Base-by-base conservation (phyloP, 2,113 vertebrate species). In the Sander vitreus region DNA sequence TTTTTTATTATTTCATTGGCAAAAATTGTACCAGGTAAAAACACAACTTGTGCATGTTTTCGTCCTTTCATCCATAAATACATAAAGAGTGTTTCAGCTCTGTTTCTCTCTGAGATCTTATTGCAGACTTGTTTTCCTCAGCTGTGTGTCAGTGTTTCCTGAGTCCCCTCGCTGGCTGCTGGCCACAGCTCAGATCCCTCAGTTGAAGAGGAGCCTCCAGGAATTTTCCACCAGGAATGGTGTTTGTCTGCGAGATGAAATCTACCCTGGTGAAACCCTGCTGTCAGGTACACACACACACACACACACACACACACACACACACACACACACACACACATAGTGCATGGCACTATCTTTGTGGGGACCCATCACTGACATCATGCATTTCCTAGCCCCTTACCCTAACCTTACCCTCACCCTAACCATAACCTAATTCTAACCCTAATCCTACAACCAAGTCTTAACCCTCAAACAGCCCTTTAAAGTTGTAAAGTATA, bases 121-220 rank as follows among this genome's bases (percentile, higher is more conserved):
- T 58, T 60, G 45, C 43, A 7, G 13, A 54, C 23, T 73, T 65
- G 33, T 91, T 65, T 81, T 70, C 43, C 75, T 71, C 95, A 98
- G 97, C 90, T 96, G 92, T 81, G 94, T 91, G 0, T 95, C 93
- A 0, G 91, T 97, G 74, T 96, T 97, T 85, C 96, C 96, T 0
- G 96, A 98, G 93, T 97, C 97, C 0, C 96, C 96, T 3, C 94
- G 96, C 76, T 98, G 97, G 97, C 96, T 98, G 60, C 87, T 99
- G 89, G 96, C 97, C 88, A 97, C 97, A 0, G 75, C 36, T 84
- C 97, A 97, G 85, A 93, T 93, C 65, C 92, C 91, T 53, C 77
- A 82, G 81, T 96, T 93, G 74, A 95, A 95, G 91, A 93, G 57
- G 87, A 94, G 93, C 55, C 88, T 98, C 69, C 94, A 91, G 89